These are phyloP conservation scores for Smittia aterrima DNA, from an alignment of 2,888 invertebrate species.

Conservation along the genomic window DNA sequence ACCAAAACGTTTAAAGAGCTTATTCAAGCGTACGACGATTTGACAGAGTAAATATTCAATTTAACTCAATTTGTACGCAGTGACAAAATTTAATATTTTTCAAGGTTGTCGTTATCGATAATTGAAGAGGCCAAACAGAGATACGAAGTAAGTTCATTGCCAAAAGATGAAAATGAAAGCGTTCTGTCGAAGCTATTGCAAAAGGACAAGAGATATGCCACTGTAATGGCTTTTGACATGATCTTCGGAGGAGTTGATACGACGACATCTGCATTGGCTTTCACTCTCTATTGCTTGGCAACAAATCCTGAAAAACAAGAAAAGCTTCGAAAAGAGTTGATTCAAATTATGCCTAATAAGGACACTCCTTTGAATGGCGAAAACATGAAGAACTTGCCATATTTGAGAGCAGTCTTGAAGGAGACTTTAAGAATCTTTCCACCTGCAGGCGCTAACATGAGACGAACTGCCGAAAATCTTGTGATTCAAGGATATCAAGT, in stretches of 20 bases:
- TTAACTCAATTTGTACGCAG: background rate
- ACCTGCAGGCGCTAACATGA: slow-evolving; percentile 59
- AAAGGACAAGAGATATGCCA: slow-evolving; percentile 54
- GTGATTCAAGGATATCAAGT: slow-evolving; percentile 59
- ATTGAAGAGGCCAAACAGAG: background rate
- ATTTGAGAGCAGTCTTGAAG: slow-evolving; percentile 69
- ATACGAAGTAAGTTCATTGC: background rate
- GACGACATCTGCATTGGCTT: background rate
- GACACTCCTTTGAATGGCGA: slow-evolving; percentile 52
- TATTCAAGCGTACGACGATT: slow-evolving; percentile 47
- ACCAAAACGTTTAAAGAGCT: slow-evolving; percentile 46
- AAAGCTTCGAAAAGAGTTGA: slow-evolving; percentile 60
- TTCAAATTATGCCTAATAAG: slow-evolving; percentile 52
- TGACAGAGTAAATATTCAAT: slow-evolving; percentile 49
- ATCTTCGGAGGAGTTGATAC: slow-evolving; percentile 58
- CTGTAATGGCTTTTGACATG: slow-evolving; percentile 58
- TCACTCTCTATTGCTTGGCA: background rate
- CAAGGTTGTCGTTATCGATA: background rate
- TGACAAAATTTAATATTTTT: background rate
- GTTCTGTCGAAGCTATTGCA: slow-evolving; percentile 55
- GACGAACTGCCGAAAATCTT: slow-evolving; percentile 58
- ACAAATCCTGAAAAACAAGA: too few species aligned
- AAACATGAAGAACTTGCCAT: slow-evolving; percentile 57
- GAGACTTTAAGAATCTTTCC: slow-evolving; percentile 66
- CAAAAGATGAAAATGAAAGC: slow-evolving; percentile 47